phyloP scores from a whole-genome alignment of 1,140 invertebrate species.

The Varroa destructor region DNA sequence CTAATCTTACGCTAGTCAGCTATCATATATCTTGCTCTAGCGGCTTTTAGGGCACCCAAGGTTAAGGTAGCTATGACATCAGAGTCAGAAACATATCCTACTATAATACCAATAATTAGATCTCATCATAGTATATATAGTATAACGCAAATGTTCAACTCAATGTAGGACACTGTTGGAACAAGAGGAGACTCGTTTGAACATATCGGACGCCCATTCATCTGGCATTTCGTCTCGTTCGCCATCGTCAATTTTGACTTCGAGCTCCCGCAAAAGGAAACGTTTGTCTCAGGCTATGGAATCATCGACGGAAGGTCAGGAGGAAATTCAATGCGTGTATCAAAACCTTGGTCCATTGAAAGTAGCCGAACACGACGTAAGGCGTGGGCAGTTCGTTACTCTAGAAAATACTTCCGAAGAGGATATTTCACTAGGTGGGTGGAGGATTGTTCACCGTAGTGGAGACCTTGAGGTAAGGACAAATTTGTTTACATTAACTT shows the following conservation, averaged over 20 bases:
- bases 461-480: not conserved
- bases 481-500: no score
- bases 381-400: not conserved
- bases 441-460: slow-evolving; percentile 9
- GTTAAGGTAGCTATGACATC: no score
- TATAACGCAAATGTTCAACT: not conserved
- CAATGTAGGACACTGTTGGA: not conserved
- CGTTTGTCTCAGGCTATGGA: slow-evolving; percentile 1
- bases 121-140: not conserved
- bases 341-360: not conserved
- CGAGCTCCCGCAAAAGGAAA: slow-evolving; percentile 11
- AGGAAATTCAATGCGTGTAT: not conserved
- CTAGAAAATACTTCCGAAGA: slow-evolving; percentile 21
- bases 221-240: not conserved
- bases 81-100: no score
- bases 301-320: not conserved
- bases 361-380: slow-evolving; percentile 7
- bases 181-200: slow-evolving; percentile 17
- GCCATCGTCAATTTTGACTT: slow-evolving; percentile 10
- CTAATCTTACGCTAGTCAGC: no score
- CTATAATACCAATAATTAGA: no score
- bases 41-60: no score
- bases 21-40: no score
- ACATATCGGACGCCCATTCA: not conserved
- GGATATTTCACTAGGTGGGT: slow-evolving; percentile 6